These are phyloP conservation scores for Gobio occitaniae DNA, from an alignment of 2,797 vertebrate genomes.

Conservation along the genomic window DNA sequence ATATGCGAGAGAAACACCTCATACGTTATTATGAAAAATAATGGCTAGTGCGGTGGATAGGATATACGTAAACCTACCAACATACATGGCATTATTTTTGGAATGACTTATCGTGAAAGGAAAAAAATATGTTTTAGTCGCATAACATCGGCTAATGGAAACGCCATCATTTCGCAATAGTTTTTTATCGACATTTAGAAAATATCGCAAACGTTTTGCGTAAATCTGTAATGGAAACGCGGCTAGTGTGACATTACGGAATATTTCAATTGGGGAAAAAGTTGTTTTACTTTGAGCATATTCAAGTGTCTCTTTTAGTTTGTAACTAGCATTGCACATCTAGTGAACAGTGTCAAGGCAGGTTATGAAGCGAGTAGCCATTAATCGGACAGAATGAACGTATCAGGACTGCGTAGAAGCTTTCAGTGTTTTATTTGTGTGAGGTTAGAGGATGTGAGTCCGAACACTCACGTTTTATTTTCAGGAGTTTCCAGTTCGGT, in stretches of 20 bases:
- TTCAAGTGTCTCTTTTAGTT: neutral
- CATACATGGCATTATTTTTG: no score
- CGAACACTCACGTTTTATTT: constrained; percentile 46
- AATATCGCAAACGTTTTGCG: no score
- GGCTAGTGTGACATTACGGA: neutral
- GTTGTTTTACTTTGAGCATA: neutral
- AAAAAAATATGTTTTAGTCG: no score
- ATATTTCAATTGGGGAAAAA: neutral
- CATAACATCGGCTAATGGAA: no score
- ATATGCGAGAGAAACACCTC: no score
- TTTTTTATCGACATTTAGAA: no score
- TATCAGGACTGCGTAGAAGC: constrained; percentile 59
- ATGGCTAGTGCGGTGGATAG: no score
- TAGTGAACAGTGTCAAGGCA: neutral
- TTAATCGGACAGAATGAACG: constrained; percentile 35
- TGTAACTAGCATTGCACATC: neutral
- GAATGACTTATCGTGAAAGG: no score
- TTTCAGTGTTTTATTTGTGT: constrained; percentile 68
- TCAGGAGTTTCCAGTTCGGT: neutral
- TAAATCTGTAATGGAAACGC: no score
- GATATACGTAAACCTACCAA: no score
- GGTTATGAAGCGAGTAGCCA: neutral
- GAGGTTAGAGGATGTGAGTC: constrained; percentile 58
- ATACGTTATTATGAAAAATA: no score
- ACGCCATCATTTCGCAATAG: no score